Conservation (phyloP, 2,113 vertebrate genomes). For the Dicaeum eximium region DNA sequence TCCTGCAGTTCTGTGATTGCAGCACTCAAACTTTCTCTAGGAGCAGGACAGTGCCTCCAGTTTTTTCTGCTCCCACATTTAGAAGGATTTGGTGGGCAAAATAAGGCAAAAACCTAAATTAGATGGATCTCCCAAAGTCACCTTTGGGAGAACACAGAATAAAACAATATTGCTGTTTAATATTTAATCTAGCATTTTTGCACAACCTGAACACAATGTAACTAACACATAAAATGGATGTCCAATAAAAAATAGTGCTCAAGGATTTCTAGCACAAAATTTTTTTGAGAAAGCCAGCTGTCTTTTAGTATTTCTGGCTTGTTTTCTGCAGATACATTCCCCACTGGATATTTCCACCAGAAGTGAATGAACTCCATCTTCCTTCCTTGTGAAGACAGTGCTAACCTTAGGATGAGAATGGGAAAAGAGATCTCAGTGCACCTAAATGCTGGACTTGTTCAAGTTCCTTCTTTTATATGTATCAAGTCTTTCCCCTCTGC, state of each 20-base stretch:
- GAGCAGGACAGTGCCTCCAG: not conserved
- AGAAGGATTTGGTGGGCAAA: not conserved
- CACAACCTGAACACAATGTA: not conserved
- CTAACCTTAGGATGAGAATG: not conserved
- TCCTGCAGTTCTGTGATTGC: not conserved
- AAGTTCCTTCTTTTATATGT: not conserved
- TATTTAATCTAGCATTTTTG: not conserved
- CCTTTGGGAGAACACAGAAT: not conserved
- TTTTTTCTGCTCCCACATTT: not conserved
- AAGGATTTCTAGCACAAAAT: not conserved
- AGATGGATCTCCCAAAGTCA: not conserved
- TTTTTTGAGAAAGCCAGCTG: not conserved
- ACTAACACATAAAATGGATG: not conserved
- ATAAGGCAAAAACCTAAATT: not conserved
- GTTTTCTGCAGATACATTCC: not conserved
- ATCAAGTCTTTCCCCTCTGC: not conserved
- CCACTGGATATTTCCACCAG: not conserved
- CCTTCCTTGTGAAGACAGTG: not conserved
- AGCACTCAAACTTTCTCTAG: not conserved
- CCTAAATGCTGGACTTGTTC: not conserved
- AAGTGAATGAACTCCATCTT: not conserved
- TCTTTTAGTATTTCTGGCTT: not conserved
- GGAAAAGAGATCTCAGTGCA: not conserved
- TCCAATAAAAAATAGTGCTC: not conserved
- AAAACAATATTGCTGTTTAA: not conserved